phyloP scores from a whole-genome alignment of 2,888 invertebrate species.

The Drosophila infuscata region DNA sequence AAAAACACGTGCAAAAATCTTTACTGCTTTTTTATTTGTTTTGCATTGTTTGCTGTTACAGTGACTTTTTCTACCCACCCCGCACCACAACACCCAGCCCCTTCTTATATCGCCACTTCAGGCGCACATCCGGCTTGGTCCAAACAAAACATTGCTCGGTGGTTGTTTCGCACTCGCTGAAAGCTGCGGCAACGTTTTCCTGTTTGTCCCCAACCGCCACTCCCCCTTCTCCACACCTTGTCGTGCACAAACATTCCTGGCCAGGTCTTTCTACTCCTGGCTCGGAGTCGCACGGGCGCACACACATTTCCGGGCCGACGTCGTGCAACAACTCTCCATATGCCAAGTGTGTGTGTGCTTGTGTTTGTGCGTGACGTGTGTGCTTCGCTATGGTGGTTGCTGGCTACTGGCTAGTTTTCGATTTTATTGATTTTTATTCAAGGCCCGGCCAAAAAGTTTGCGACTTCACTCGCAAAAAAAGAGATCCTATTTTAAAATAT shows the following conservation, averaged over 20 bases:
- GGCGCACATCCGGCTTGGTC: constrained; percentile 55
- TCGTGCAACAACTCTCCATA: constrained; percentile 41
- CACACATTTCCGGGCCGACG: constrained; percentile 57
- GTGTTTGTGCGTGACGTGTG: constrained; percentile 12
- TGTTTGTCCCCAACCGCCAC: constrained; percentile 50
- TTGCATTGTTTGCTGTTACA: constrained; percentile 60
- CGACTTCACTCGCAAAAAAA: constrained; percentile 33
- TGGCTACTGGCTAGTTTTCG: constrained; percentile 71
- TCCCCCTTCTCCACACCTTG: not conserved
- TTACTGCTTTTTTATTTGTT: constrained; percentile 26
- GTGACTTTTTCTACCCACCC: constrained; percentile 5
- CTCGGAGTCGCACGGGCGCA: constrained; percentile 42
- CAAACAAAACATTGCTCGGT: constrained; percentile 71
- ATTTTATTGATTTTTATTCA: constrained; percentile 79
- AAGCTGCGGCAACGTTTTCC: constrained; percentile 62
- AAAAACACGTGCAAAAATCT: constrained; percentile 56
- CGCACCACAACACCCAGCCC: not conserved
- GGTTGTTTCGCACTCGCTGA: constrained; percentile 60
- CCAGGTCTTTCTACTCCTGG: constrained; percentile 50
- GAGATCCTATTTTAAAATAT: not conserved
- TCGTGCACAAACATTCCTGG: constrained; percentile 9
- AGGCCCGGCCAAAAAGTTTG: constrained; percentile 40
- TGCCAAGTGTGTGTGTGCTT: constrained; percentile 1
- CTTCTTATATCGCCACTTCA: constrained; percentile 38
- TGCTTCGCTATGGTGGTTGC: constrained; percentile 51